Percentiles rank a stretch among this genome's conserved stretches.
Evolutionary conservation across 2,888 invertebrate genomes (phyloP).

Genomic region (Eristalinus sepulchralis): DNA sequence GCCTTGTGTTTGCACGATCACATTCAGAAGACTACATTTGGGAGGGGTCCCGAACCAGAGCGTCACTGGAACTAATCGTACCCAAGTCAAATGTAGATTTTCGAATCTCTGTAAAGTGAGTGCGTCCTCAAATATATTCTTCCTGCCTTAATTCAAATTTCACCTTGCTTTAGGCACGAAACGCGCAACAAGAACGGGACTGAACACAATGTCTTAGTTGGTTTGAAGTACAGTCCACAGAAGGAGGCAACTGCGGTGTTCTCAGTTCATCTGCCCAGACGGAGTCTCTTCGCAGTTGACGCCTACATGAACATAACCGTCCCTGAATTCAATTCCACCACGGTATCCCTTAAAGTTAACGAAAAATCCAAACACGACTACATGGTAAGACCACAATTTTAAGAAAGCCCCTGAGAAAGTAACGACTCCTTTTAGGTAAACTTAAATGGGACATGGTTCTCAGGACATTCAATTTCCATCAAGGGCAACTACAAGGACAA

Average conservation of each 20-base stretch:
- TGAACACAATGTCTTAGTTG: constrained; percentile 82
- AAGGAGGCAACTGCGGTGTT: constrained; percentile 84
- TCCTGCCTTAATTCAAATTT: not conserved
- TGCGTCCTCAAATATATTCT: not conserved
- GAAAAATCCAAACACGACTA: constrained; percentile 86
- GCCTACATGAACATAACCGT: constrained; percentile 88
- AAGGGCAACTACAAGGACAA: constrained; percentile 89
- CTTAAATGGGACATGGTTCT: constrained; percentile 90
- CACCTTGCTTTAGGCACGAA: constrained; percentile 76
- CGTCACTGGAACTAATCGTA: constrained; percentile 84
- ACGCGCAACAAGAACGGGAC: constrained; percentile 81
- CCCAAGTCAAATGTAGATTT: constrained; percentile 86
- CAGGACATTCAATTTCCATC: constrained; percentile 84
- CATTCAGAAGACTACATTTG: constrained; percentile 83
- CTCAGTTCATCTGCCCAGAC: constrained; percentile 85
- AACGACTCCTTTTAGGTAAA: constrained; percentile 82
- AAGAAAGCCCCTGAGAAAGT: not conserved
- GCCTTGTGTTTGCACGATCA: constrained; percentile 84
- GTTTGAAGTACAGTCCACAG: constrained; percentile 83
- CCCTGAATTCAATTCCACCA: constrained; percentile 88
- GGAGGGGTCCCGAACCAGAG: constrained; percentile 82
- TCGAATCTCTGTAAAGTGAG: constrained; percentile 82
- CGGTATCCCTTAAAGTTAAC: constrained; percentile 85
- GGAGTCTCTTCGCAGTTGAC: constrained; percentile 86
- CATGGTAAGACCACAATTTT: constrained; percentile 82